Base-by-base conservation (phyloP, 1,140 invertebrate species). In the Bilobella aurantiaca region DNA sequence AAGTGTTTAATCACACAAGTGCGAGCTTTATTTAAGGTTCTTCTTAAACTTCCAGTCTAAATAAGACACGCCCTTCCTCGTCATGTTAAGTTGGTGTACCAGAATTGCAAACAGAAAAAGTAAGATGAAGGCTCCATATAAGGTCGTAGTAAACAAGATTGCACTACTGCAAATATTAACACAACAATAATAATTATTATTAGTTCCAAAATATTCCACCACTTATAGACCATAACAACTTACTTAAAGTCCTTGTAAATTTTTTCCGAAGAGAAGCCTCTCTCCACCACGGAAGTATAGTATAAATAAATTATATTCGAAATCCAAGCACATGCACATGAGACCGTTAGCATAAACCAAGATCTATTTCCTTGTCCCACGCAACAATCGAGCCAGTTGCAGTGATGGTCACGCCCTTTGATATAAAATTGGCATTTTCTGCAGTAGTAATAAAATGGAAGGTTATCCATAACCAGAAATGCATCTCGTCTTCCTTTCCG, bases 381-480 rank as follows among this genome's bases (percentile, higher is more conserved):
- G 32, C 69, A 70, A 27, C 65, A 67, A 58, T 70, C 63, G 0
- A 70, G 59, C 81, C 81, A 82, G 8, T 80, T 72, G 71, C 77
- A 81, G 73, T 82, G 81, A 73, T 77, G 76, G 71, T 81, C 79
- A 63, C 77, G 74, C 61, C 76, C 76, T 14, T 77, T 71, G 30
- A 81, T 73, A 69, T 74, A 77, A 16, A 67, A 73, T 62, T 81
- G 76, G 72, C 81, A 82, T 64, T 76, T 76, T 46, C 68, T 67
- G 64, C 76, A 78, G 62, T 77, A 76, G 69, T 73, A 37, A 73
- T 73, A 66, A 70, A 63, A 8, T 72, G 65, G 27, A 65, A 74
- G 18, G 68, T 67, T 60, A 31, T 67, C 62, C 68, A 72, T 65
- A 65, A 71, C 71, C 74, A 75, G 57, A 69, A 65, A 23, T 18